Conservation (phyloP, 2,888 invertebrate genomes). For the Spodoptera littoralis region DNA sequence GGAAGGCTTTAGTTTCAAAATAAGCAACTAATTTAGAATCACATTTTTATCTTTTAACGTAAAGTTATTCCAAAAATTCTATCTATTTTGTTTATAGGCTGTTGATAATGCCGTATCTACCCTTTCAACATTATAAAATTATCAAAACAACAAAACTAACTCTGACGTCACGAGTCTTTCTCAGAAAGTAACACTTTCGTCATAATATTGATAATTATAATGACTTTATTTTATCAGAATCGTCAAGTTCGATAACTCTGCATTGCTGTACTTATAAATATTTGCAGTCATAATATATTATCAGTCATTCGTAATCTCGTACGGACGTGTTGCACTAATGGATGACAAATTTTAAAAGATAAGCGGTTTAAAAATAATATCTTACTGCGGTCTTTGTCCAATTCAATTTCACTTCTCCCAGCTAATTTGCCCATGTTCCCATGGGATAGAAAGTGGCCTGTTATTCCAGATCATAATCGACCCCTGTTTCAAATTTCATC, state of each 20-base stretch:
- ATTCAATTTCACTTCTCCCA: no score
- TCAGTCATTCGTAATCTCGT: slow-evolving; percentile 44
- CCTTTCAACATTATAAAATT: slow-evolving; percentile 11
- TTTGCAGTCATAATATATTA: slow-evolving; percentile 39
- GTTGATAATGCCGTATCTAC: neutral
- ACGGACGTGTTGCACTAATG: slow-evolving; percentile 28
- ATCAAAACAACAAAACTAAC: slow-evolving; percentile 30
- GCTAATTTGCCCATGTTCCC: no score
- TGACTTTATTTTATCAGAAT: slow-evolving; percentile 75
- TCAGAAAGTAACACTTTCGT: slow-evolving; percentile 66
- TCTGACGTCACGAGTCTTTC: slow-evolving; percentile 58
- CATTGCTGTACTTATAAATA: slow-evolving; percentile 64
- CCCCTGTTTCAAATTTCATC: no score
- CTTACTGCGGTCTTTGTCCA: no score
- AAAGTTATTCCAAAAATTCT: slow-evolving; percentile 18
- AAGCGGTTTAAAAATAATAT: no score
- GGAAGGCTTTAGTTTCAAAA: no score
- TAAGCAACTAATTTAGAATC: neutral
- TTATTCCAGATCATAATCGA: no score
- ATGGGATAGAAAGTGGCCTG: no score
- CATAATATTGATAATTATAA: slow-evolving; percentile 78
- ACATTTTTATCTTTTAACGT: slow-evolving; percentile 22
- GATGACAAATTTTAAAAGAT: no score
- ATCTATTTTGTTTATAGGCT: slow-evolving; percentile 27
- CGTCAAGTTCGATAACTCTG: slow-evolving; percentile 71